phyloP scores from a whole-genome alignment of 2,797 vertebrate species.

The Pteronotus mesoamericanus region DNA sequence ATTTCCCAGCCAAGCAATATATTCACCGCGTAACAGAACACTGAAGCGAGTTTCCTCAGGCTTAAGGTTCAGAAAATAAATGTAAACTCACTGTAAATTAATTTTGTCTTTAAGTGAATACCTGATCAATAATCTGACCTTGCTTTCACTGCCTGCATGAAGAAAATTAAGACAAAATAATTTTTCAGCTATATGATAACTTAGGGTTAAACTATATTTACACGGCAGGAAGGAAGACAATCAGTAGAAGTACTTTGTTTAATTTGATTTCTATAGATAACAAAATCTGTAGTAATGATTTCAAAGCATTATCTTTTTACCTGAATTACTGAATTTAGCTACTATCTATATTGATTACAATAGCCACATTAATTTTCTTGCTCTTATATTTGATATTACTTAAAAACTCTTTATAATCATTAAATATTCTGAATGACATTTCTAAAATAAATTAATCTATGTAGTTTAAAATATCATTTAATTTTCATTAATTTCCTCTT shows the following conservation, averaged over 20 bases:
- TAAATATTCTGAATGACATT: background rate
- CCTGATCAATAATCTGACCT: background rate
- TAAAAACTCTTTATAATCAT: conserved; percentile 18
- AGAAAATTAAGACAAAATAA: background rate
- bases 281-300: background rate
- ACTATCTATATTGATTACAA: background rate
- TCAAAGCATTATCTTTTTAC: background rate
- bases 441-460: conserved; percentile 18
- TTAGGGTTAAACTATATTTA: background rate
- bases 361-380: background rate
- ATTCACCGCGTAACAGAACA: background rate
- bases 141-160: background rate
- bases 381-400: background rate
- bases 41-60: background rate
- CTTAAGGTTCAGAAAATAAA: background rate
- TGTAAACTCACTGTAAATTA: background rate
- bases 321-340: background rate
- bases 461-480: background rate
- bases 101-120: conserved; percentile 31
- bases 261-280: background rate
- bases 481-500: background rate
- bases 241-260: background rate
- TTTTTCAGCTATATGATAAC: background rate
- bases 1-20: background rate
- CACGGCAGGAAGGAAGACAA: background rate